Evolutionary conservation across 2,113 vertebrate species (phyloP).

Genomic region (Vireo altiloquus): DNA sequence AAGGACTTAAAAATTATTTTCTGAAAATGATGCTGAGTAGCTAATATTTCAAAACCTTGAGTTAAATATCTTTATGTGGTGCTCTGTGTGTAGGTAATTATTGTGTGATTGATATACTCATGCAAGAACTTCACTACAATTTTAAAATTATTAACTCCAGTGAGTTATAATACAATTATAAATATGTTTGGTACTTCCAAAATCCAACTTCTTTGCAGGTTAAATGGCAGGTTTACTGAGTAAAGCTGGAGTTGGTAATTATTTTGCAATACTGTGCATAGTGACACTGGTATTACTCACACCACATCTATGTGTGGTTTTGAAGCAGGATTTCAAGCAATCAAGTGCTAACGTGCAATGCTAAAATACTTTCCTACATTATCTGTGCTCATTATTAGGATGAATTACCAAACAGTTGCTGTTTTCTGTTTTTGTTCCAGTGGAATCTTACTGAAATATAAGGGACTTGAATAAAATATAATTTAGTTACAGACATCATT

Average conservation of each 20-base stretch:
- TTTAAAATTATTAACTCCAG: background rate
- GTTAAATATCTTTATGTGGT: background rate
- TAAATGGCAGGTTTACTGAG: background rate
- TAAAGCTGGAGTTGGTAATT: background rate
- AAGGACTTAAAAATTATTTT: background rate
- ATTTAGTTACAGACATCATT: background rate
- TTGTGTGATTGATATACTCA: background rate
- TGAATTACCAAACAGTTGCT: background rate
- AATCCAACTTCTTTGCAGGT: background rate
- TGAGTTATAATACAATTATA: background rate
- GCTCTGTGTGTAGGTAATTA: background rate
- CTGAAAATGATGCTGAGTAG: background rate
- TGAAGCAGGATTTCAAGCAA: background rate
- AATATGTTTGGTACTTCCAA: background rate
- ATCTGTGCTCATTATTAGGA: background rate
- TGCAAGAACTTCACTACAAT: background rate
- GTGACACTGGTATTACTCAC: background rate
- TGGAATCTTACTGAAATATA: background rate
- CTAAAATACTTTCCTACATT: background rate
- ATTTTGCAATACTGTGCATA: background rate
- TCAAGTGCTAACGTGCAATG: background rate
- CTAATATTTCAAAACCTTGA: background rate
- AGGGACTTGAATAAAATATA: background rate
- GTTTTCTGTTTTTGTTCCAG: background rate
- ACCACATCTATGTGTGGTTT: background rate